These are phyloP conservation scores for Centrocercus urophasianus DNA, from an alignment of 2,113 vertebrate species.

Conservation along the genomic window DNA sequence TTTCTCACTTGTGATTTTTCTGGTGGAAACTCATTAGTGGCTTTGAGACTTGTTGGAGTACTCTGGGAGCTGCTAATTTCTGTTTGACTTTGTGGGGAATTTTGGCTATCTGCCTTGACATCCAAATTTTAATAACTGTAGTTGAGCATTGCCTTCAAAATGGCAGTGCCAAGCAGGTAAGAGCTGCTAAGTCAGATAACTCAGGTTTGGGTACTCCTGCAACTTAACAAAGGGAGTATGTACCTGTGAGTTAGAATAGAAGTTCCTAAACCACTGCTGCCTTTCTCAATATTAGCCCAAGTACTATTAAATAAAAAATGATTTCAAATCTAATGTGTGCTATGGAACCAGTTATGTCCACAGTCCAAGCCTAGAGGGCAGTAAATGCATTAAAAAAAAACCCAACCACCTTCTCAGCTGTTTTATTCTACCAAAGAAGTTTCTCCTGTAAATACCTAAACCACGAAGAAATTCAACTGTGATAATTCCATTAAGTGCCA, in stretches of 20 bases:
- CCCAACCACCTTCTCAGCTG: background rate
- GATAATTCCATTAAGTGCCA: background rate
- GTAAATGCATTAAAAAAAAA: slow-evolving; percentile 3
- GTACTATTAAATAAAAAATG: background rate
- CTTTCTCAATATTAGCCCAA: background rate
- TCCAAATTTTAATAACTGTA: background rate
- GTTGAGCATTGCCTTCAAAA: background rate
- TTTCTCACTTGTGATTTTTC: background rate
- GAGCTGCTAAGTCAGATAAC: background rate
- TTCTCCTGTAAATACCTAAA: background rate
- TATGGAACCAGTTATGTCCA: background rate
- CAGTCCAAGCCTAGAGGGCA: slow-evolving; percentile 53
- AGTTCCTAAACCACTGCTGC: background rate
- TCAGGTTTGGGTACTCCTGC: background rate
- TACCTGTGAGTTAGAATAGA: background rate
- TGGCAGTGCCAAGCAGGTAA: background rate
- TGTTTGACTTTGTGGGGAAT: background rate
- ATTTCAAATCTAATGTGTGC: background rate
- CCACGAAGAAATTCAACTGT: background rate
- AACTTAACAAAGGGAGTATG: background rate
- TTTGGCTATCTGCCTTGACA: background rate
- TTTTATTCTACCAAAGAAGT: background rate
- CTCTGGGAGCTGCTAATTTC: background rate
- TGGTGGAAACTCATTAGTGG: background rate
- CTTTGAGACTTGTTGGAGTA: background rate